Percentiles rank a stretch among this genome's conserved stretches.
Evolutionary conservation across 2,888 invertebrate genomes (phyloP).

Genomic region (Trissolcus japonicus): DNA sequence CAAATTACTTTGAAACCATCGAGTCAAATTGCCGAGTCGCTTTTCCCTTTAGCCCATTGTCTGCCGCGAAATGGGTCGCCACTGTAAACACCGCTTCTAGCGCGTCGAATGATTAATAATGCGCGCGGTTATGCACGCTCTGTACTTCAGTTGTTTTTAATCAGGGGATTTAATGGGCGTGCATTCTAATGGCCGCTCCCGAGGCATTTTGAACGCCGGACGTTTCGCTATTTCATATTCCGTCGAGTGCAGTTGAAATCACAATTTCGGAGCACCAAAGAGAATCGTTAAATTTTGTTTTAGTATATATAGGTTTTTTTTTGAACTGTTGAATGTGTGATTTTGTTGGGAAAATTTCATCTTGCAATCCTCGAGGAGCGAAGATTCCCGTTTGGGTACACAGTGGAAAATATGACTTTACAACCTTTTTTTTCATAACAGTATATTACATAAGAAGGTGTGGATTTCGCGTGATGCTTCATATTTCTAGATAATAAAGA

Average conservation of each 20-base stretch:
- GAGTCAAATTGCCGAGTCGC: slow-evolving; percentile 55
- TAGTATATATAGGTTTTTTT: too few species aligned
- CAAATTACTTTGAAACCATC: slow-evolving; percentile 57
- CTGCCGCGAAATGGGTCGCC: slow-evolving; percentile 38
- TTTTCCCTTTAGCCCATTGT: slow-evolving; percentile 52
- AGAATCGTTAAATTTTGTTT: too few species aligned
- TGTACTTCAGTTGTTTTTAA: slow-evolving; percentile 52
- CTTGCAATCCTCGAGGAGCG: slow-evolving; percentile 16
- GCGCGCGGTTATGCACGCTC: slow-evolving; percentile 44
- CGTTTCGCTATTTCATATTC: slow-evolving; percentile 17
- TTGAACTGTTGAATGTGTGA: too few species aligned
- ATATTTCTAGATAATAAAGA: slow-evolving; percentile 49
- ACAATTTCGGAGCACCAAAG: too few species aligned
- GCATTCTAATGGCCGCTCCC: slow-evolving; percentile 24
- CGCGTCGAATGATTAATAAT: slow-evolving; percentile 54
- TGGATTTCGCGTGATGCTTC: slow-evolving; percentile 40
- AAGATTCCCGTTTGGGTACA: slow-evolving; percentile 32
- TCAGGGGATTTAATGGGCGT: slow-evolving; percentile 45
- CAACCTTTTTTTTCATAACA: slow-evolving; percentile 50
- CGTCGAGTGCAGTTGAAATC: background rate
- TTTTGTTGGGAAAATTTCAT: background rate
- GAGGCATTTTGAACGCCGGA: slow-evolving; percentile 18
- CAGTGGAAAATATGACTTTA: slow-evolving; percentile 45
- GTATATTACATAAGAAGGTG: slow-evolving; percentile 50
- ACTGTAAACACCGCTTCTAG: slow-evolving; percentile 56